Conservation (phyloP, 2,888 invertebrate species). For the Drosophila flavopinicola region DNA sequence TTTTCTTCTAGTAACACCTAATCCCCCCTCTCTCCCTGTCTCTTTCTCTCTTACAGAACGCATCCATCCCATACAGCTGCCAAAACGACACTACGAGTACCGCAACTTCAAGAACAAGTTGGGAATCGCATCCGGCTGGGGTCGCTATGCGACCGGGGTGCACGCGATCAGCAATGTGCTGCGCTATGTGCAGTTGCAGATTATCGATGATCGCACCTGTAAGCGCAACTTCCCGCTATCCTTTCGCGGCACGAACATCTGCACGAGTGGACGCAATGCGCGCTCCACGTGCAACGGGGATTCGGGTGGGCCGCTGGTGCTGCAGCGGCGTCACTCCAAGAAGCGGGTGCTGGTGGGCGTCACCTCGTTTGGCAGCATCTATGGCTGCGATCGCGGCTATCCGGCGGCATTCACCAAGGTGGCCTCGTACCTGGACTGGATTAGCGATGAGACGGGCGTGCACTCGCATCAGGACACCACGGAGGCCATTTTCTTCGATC, state of each 20-base stretch:
- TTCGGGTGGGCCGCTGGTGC: slow-evolving; percentile 83
- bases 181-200: slow-evolving; percentile 82
- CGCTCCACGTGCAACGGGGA: slow-evolving; percentile 85
- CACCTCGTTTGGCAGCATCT: slow-evolving; percentile 83
- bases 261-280: slow-evolving; percentile 82
- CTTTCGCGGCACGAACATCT: slow-evolving; percentile 84
- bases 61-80: slow-evolving; percentile 83
- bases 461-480: slow-evolving; percentile 70
- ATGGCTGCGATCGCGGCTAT: slow-evolving; percentile 82
- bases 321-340: slow-evolving; percentile 75
- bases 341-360: slow-evolving; percentile 80
- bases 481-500: slow-evolving; percentile 68
- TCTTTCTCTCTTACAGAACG: slow-evolving; percentile 72
- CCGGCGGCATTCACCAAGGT: slow-evolving; percentile 83
- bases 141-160: slow-evolving; percentile 83
- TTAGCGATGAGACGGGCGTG: slow-evolving; percentile 80
- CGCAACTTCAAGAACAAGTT: slow-evolving; percentile 81
- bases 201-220: slow-evolving; percentile 83
- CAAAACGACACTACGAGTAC: slow-evolving; percentile 80
- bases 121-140: slow-evolving; percentile 85
- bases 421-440: slow-evolving; percentile 83
- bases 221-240: slow-evolving; percentile 83
- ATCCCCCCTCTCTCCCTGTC: neutral
- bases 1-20: no score
- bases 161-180: slow-evolving; percentile 84